Evolutionary conservation across 1,140 invertebrate genomes (phyloP).

Genomic region (Drosophila albomicans): DNA sequence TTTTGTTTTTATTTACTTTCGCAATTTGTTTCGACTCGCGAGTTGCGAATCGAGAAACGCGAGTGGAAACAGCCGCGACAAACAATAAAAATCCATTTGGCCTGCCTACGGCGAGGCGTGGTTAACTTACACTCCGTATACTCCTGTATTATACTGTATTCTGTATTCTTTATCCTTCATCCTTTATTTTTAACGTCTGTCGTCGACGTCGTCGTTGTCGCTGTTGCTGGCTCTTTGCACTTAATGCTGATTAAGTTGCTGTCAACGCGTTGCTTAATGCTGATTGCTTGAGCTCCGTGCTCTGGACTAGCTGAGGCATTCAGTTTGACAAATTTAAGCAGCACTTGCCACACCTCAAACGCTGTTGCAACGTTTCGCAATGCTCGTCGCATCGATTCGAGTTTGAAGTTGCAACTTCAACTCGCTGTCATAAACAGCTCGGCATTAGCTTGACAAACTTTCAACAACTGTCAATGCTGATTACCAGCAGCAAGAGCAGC

Average conservation of each 20-base stretch:
- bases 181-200: slow-evolving; percentile 38
- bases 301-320: background rate
- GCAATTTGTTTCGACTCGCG: slow-evolving; percentile 69
- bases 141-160: slow-evolving; percentile 1
- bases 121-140: slow-evolving; percentile 12
- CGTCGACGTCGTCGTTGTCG: background rate
- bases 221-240: slow-evolving; percentile 41
- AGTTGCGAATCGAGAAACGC: background rate
- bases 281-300: slow-evolving; percentile 43
- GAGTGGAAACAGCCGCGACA: slow-evolving; percentile 34
- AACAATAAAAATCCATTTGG: slow-evolving; percentile 80
- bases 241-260: slow-evolving; percentile 70
- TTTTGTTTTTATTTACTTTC: slow-evolving; percentile 80
- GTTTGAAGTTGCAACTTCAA: slow-evolving; percentile 5
- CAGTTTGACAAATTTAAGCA: slow-evolving; percentile 36
- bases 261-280: slow-evolving; percentile 56
- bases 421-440: slow-evolving; percentile 53
- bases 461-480: slow-evolving; percentile 76
- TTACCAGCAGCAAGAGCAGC: slow-evolving; percentile 50
- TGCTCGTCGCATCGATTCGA: background rate
- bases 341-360: slow-evolving; percentile 17
- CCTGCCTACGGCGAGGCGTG: slow-evolving; percentile 10
- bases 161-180: slow-evolving; percentile 32
- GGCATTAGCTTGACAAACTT: slow-evolving; percentile 63
- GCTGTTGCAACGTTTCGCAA: background rate